A percentile compares a stretch with the other conserved stretches of the same genome.
Conservation (phyloP, 2,113 vertebrate genomes). For the Burhinus oedicnemus region DNA sequence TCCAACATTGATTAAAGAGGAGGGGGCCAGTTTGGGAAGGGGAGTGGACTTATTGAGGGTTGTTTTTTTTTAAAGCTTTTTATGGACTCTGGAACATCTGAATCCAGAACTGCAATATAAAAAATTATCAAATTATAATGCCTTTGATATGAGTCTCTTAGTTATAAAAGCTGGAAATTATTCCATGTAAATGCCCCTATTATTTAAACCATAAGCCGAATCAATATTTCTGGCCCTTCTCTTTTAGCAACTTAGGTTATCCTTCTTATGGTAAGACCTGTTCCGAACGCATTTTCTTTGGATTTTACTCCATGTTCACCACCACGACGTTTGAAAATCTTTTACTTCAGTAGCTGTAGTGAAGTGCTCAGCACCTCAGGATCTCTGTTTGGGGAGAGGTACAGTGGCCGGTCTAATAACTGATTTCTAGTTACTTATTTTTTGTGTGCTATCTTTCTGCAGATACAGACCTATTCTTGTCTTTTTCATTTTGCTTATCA, state of each 20-base stretch:
- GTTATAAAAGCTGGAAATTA: background rate
- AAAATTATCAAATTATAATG: background rate
- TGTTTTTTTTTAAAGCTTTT: background rate
- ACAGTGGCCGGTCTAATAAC: rapidly evolving
- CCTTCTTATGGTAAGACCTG: background rate
- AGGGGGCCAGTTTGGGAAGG: background rate
- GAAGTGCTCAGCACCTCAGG: background rate
- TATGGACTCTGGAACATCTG: background rate
- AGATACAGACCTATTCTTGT: conserved; percentile 1
- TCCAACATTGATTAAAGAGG: background rate
- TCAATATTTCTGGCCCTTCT: background rate
- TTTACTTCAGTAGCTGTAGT: background rate
- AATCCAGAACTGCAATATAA: background rate
- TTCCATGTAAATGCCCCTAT: background rate
- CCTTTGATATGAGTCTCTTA: background rate
- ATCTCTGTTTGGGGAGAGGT: background rate
- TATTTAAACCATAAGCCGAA: background rate
- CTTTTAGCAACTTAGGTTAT: background rate
- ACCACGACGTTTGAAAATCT: background rate
- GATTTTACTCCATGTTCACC: background rate
- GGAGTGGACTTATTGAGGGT: background rate
- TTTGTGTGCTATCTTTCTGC: background rate
- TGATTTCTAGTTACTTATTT: background rate
- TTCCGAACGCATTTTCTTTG: background rate
- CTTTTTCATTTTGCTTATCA: conserved; percentile 35